A percentile compares a stretch with the other conserved stretches of the same genome.
Conservation (phyloP, 2,797 vertebrate species). For the Myotis myotis region DNA sequence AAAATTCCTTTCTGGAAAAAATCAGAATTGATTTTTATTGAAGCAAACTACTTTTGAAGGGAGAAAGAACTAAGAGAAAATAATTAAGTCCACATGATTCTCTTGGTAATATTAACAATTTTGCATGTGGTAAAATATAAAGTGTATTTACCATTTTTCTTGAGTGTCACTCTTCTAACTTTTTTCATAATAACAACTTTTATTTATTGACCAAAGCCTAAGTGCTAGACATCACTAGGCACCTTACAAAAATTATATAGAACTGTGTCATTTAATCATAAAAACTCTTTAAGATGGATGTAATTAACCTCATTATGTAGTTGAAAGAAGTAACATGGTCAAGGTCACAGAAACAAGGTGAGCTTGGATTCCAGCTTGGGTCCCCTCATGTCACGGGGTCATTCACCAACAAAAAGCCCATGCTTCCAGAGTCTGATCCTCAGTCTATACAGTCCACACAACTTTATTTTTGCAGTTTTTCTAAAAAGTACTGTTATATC, state of each 20-base stretch:
- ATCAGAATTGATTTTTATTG: neutral
- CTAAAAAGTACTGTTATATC: neutral
- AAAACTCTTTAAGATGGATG: neutral
- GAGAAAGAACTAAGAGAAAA: neutral
- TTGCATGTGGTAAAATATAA: neutral
- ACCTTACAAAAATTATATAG: neutral
- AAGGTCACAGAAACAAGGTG: neutral
- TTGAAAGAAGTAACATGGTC: neutral
- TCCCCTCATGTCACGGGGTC: neutral
- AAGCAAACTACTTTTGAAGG: neutral
- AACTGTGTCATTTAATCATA: conserved; percentile 1
- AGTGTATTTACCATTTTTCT: neutral
- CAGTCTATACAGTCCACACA: neutral
- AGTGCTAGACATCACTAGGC: neutral
- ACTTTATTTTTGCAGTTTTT: neutral
- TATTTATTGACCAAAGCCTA: neutral
- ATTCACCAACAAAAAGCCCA: neutral
- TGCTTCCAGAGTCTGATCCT: neutral
- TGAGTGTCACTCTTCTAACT: neutral
- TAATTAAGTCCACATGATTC: neutral
- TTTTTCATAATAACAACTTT: neutral
- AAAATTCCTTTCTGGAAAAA: neutral
- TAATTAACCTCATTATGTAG: neutral
- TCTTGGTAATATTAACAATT: neutral
- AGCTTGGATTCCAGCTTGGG: neutral